These are phyloP conservation scores for Calameuta idolon DNA, from an alignment of 2,888 invertebrate genomes.

Conservation along the genomic window DNA sequence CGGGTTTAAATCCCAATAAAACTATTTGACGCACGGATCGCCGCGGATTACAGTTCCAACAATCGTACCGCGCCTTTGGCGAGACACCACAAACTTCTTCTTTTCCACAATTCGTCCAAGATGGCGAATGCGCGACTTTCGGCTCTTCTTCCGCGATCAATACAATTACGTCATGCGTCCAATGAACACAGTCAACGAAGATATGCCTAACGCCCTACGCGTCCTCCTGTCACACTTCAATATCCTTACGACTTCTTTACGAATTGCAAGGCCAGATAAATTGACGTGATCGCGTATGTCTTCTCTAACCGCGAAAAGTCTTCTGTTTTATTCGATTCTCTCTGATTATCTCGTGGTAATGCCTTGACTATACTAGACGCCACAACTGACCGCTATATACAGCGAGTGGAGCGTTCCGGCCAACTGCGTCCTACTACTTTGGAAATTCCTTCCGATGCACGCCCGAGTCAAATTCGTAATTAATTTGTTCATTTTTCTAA, in stretches of 20 bases:
- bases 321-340: background rate
- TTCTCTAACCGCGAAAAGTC: background rate
- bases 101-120: slow-evolving; percentile 68
- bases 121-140: slow-evolving; percentile 68
- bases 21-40: slow-evolving; percentile 63
- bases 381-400: slow-evolving; percentile 17
- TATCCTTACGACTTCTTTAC: slow-evolving; percentile 16
- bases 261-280: background rate
- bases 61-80: slow-evolving; percentile 48
- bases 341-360: background rate
- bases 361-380: background rate
- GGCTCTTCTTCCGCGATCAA: slow-evolving; percentile 67
- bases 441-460: slow-evolving; percentile 36
- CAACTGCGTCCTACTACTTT: slow-evolving; percentile 44
- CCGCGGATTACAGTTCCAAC: slow-evolving; percentile 59
- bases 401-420: slow-evolving; percentile 41
- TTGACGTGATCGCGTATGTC: background rate
- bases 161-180: slow-evolving; percentile 68
- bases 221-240: background rate
- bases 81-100: slow-evolving; percentile 59
- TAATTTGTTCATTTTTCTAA: background rate
- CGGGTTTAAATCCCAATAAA: slow-evolving; percentile 67
- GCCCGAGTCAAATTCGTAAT: slow-evolving; percentile 33
- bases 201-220: slow-evolving; percentile 4
- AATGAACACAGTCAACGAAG: slow-evolving; percentile 37